Evolutionary conservation across 2,113 vertebrate species (phyloP).

Genomic region (Triplophysa tibetana): DNA sequence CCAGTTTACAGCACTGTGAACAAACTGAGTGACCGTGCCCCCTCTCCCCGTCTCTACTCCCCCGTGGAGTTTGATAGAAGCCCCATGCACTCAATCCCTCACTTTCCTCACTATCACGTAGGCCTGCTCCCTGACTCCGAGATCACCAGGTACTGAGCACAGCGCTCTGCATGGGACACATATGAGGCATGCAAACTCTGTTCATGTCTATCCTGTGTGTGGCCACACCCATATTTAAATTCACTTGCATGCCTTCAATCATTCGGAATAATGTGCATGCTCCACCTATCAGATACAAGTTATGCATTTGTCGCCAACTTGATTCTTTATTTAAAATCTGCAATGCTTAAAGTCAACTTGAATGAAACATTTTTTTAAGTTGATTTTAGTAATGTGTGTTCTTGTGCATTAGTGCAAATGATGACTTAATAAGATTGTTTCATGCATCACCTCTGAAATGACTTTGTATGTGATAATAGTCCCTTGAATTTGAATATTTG

Average conservation of each 20-base stretch:
- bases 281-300: not conserved
- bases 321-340: not conserved
- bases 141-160: conserved; percentile 90
- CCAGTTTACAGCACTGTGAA: conserved; percentile 99
- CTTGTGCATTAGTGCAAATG: too few relatives aligned
- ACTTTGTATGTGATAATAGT: too few relatives aligned
- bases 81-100: conserved; percentile 88
- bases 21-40: conserved; percentile 95
- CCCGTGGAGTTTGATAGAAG: conserved; percentile 94
- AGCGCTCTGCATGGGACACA: conserved; percentile 28
- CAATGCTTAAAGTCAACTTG: too few relatives aligned
- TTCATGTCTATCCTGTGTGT: not conserved
- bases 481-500: too few relatives aligned
- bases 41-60: conserved; percentile 94
- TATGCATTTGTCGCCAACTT: not conserved
- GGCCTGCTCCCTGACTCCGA: conserved; percentile 93
- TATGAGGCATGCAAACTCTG: conserved; percentile 10
- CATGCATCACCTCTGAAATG: too few relatives aligned
- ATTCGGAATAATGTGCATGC: not conserved
- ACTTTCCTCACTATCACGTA: conserved; percentile 90
- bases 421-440: too few relatives aligned
- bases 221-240: not conserved
- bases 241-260: not conserved
- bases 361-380: too few relatives aligned
- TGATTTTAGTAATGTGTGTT: too few relatives aligned